Evolutionary conservation across 2,888 invertebrate species (phyloP).

Genomic region (Epistrophe grossulariae): DNA sequence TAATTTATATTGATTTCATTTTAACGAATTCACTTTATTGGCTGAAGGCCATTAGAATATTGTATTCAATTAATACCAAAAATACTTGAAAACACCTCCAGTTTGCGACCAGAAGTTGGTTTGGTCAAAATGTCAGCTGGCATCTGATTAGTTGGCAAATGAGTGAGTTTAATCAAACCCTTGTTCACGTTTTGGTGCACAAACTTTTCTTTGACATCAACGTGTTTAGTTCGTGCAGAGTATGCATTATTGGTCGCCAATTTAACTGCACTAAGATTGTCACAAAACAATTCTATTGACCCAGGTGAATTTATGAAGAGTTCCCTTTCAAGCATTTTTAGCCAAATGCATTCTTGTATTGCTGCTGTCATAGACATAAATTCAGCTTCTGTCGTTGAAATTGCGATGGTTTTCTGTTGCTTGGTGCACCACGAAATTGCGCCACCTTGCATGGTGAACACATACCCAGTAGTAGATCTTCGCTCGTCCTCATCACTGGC

Average conservation of each 20-base stretch:
- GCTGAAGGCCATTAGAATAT: not conserved
- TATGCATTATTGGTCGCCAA: too few relatives aligned
- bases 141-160: too few relatives aligned
- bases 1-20: not conserved
- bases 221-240: constrained; percentile 31
- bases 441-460: constrained; percentile 9
- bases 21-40: not conserved
- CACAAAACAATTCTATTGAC: not conserved
- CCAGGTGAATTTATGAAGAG: not conserved
- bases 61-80: constrained; percentile 25
- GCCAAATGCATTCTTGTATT: constrained; percentile 55
- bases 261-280: not conserved
- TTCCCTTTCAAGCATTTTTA: constrained; percentile 22
- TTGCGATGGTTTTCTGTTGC: constrained; percentile 5
- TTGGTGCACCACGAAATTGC: constrained; percentile 9
- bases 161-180: too few relatives aligned
- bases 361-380: constrained; percentile 43
- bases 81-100: constrained; percentile 25
- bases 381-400: constrained; percentile 13
- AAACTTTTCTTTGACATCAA: constrained; percentile 36
- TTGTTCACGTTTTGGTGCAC: constrained; percentile 3
- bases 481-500: constrained; percentile 40
- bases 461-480: constrained; percentile 32
- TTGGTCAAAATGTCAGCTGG: constrained; percentile 46
- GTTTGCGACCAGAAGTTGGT: constrained; percentile 31